Conservation (phyloP, 2,113 vertebrate species). For the Coptodon bakossiorum region DNA sequence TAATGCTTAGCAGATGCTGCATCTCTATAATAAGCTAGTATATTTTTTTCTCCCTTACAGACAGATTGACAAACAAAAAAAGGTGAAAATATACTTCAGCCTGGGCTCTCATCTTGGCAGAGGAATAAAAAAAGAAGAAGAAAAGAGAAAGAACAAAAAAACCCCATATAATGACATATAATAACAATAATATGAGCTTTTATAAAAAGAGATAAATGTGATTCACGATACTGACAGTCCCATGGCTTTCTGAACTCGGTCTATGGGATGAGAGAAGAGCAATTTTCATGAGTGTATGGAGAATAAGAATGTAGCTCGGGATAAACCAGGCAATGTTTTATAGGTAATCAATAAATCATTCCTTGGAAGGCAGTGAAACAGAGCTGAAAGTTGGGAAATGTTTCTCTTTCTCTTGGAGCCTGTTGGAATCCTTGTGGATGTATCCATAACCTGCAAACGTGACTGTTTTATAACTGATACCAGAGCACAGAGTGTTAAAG, state of each 20-base stretch:
- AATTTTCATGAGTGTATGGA: neutral
- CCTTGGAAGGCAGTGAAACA: neutral
- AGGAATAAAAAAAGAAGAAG: neutral
- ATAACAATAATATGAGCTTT: neutral
- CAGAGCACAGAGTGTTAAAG: neutral
- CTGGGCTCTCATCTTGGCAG: neutral
- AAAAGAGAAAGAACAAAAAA: neutral
- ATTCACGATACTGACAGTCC: neutral
- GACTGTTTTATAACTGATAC: neutral
- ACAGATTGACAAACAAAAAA: neutral
- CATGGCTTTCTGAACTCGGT: neutral
- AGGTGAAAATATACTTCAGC: neutral
- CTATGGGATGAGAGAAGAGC: neutral
- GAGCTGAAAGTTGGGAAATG: neutral
- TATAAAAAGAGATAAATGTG: neutral
- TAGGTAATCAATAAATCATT: constrained; percentile 38
- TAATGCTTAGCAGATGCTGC: neutral
- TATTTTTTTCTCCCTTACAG: neutral
- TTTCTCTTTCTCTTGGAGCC: neutral
- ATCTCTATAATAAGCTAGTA: neutral
- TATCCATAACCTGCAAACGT: constrained; percentile 18
- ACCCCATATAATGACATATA: neutral
- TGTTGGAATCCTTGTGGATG: neutral
- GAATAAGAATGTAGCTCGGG: neutral
- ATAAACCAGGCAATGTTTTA: neutral